Evolutionary conservation across 2,888 invertebrate genomes (phyloP).

Genomic region (Lypha dubia): DNA sequence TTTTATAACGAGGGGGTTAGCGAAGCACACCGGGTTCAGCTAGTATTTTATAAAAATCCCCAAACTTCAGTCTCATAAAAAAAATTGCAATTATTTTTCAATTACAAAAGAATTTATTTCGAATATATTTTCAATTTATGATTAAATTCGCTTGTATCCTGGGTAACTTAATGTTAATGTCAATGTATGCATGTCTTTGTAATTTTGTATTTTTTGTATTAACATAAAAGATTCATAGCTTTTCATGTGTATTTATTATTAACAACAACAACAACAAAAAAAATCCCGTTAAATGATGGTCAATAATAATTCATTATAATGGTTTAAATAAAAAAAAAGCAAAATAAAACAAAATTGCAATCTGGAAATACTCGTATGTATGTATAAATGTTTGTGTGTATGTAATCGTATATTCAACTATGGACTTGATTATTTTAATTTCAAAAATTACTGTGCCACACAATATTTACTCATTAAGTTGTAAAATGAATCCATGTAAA

Average conservation of each 20-base stretch:
- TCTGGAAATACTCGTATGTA: too few species aligned
- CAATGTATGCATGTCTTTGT: conserved; percentile 11
- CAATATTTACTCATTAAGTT: conserved; percentile 65
- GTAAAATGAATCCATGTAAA: conserved; percentile 32
- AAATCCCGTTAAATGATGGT: conserved; percentile 68
- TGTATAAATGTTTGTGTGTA: too few species aligned
- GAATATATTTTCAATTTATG: too few species aligned
- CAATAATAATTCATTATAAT: conserved; percentile 65
- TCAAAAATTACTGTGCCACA: conserved; percentile 56
- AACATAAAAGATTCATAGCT: conserved; percentile 22
- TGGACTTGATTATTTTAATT: conserved; percentile 48
- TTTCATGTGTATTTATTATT: conserved; percentile 52
- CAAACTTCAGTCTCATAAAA: too few species aligned
- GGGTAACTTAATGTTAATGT: not conserved
- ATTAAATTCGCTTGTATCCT: not conserved
- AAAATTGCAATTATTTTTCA: not conserved
- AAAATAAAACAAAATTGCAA: conserved; percentile 15
- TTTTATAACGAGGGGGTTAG: too few species aligned
- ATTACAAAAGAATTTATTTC: too few species aligned
- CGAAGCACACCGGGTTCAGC: too few species aligned
- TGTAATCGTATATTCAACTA: conserved; percentile 7
- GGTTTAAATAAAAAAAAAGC: conserved; percentile 10
- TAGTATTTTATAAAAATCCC: too few species aligned
- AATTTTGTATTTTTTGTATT: conserved; percentile 10
- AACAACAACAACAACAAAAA: too few species aligned